A percentile compares a stretch with the other conserved stretches of the same genome.
phyloP scores from a whole-genome alignment of 37 sponge, comb jelly and placozoan genomes.

The Beroe ovata region DNA sequence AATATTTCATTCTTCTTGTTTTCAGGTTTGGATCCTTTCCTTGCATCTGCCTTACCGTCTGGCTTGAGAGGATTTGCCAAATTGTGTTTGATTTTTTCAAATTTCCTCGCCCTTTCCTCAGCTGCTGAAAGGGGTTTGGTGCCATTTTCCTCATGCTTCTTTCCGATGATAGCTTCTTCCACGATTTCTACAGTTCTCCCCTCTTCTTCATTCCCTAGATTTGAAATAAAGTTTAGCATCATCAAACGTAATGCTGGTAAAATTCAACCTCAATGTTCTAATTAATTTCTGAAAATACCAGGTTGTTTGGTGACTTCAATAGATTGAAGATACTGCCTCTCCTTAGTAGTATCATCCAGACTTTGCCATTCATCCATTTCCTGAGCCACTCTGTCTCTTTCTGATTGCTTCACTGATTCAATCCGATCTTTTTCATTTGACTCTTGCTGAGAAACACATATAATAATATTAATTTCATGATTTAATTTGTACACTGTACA shows the following conservation, averaged over 20 bases:
- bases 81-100: slow-evolving; percentile 64
- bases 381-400: slow-evolving; percentile 75
- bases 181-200: too few relatives aligned
- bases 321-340: slow-evolving; percentile 70
- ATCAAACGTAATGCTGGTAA: too few relatives aligned
- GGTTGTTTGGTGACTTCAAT: background rate
- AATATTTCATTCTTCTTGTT: background rate
- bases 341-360: slow-evolving; percentile 67
- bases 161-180: too few relatives aligned
- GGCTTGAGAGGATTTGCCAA: slow-evolving; percentile 39
- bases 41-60: background rate
- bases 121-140: background rate
- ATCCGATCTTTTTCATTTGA: slow-evolving; percentile 75
- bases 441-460: slow-evolving; percentile 74
- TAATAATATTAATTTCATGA: too few relatives aligned
- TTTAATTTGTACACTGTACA: too few relatives aligned
- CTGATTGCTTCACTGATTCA: slow-evolving; percentile 79
- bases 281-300: too few relatives aligned
- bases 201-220: too few relatives aligned
- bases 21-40: background rate
- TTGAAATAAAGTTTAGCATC: too few relatives aligned
- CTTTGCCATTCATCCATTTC: slow-evolving; percentile 81
- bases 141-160: too few relatives aligned
- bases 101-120: slow-evolving; percentile 45
- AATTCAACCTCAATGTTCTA: too few relatives aligned